phyloP scores from a whole-genome alignment of 2,888 invertebrate species.

The Melanotus villosus region DNA sequence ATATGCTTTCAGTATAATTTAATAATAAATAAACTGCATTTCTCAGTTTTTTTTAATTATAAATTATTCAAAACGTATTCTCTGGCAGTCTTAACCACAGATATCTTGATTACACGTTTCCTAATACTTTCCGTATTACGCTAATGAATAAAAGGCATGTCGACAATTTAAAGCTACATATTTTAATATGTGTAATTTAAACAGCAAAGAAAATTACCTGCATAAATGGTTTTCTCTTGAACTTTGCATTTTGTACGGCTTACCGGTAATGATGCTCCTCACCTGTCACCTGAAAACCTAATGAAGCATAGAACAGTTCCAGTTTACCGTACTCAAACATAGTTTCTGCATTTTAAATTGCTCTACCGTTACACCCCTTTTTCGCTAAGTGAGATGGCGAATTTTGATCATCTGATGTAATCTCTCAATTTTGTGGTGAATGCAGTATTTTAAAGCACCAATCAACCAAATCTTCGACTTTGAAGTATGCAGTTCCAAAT shows the following conservation, averaged over 20 bases:
- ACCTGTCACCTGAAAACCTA: constrained; percentile 26
- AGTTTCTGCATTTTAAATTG: constrained; percentile 28
- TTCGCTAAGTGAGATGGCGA: neutral
- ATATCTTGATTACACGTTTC: no score
- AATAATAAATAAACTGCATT: no score
- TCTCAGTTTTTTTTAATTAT: no score
- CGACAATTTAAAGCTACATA: neutral
- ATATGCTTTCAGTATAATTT: no score
- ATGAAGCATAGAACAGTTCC: constrained; percentile 27
- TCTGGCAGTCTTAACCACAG: no score
- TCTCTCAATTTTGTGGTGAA: neutral
- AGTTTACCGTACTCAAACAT: constrained; percentile 22
- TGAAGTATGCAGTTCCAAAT: no score
- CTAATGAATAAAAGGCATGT: neutral
- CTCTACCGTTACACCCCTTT: constrained; percentile 17
- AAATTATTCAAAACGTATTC: no score
- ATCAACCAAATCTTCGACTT: no score
- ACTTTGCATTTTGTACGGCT: constrained; percentile 20
- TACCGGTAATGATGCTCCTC: constrained; percentile 26
- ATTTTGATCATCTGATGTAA: neutral
- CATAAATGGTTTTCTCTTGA: constrained; percentile 7
- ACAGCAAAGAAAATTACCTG: neutral
- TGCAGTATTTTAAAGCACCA: no score
- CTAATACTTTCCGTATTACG: no score
- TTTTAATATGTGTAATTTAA: neutral